phyloP scores from a whole-genome alignment of 2,888 invertebrate genomes.

The Dicyrtomina minuta region DNA sequence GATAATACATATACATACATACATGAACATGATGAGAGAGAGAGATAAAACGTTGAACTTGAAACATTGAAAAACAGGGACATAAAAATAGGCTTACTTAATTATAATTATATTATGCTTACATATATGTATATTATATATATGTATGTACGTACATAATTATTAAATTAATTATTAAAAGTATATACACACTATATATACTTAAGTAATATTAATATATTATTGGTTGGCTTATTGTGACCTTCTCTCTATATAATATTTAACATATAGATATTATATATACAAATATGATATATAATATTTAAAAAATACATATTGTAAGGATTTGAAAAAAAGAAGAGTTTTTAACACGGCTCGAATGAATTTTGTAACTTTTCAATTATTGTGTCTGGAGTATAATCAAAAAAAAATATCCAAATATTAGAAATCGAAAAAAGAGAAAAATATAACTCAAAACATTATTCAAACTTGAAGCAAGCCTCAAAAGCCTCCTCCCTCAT shows the following conservation, averaged over 20 bases:
- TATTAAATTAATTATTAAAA: too few species aligned
- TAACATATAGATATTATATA: background rate
- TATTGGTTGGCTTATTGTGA: slow-evolving; percentile 33
- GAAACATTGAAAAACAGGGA: slow-evolving; percentile 10
- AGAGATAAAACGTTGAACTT: background rate
- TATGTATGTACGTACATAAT: too few species aligned
- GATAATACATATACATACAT: too few species aligned
- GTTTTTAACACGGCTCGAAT: slow-evolving; percentile 13
- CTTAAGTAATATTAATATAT: slow-evolving; percentile 10
- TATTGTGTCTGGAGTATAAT: slow-evolving; percentile 3
- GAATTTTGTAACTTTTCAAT: slow-evolving; percentile 25
- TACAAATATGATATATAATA: background rate
- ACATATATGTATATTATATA: slow-evolving; percentile 1
- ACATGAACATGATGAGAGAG: background rate
- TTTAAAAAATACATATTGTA: background rate
- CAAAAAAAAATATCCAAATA: too few species aligned
- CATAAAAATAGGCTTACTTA: slow-evolving; percentile 19
- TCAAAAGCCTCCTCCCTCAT: too few species aligned
- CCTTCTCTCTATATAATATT: slow-evolving; percentile 18
- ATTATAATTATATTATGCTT: too few species aligned
- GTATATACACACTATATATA: too few species aligned
- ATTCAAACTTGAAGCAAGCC: too few species aligned
- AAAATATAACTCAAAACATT: too few species aligned
- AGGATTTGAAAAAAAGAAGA: slow-evolving; percentile 1
- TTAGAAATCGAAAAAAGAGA: too few species aligned